Base-by-base conservation (phyloP, 2,113 vertebrate species). In the Corydoras maculifer region DNA sequence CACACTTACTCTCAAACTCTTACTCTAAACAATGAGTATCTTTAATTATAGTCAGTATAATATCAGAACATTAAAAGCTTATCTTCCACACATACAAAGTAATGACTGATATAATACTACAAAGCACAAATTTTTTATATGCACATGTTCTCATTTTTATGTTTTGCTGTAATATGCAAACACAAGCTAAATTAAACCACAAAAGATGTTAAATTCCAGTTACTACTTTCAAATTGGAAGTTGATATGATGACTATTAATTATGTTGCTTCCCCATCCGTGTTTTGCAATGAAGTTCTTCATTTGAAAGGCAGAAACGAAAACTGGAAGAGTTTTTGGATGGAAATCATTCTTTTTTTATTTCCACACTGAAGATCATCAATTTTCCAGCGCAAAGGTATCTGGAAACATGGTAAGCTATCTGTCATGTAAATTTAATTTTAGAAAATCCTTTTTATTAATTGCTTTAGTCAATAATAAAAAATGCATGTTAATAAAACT, bases 281-380 rank as follows among this genome's bases (percentile, higher is more conserved):
- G 50, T 72, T 78, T 35, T 58, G 66, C 15, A 75, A 14, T 25
- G 57, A 48, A 53, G 59, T 68, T 75, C 53, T 67, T 18, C 57
- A 61, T 75, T 13, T 65, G 58, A 75, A 63, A 73, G 8, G 48
- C 18, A 54, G 54, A 80, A 76, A 67, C 66, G 55, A 73, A 64
- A 62, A 35, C 25, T 15, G 1, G 64, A 62, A 63, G 58, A 13
- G 6, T 48, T 70, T 62, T 43, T 58, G 12, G 4, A 53, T 4
- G 55, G n/a, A 72, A 74, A 69, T 50, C 10, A 15, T 57, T 25
- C 31, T 61, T 58, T 50, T 69, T 49, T 69, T 57, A 31, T 49
- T 6, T 25, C 49, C 14, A 9, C 15, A 55, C 53, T 74, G 32
- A 35, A 8, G 8, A 25, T 43, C 58, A 43, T 35, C 50, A n/a